A percentile compares a stretch with the other conserved stretches of the same genome.
phyloP scores from a whole-genome alignment of 2,113 vertebrate species.

The Otolemur garnettii region DNA sequence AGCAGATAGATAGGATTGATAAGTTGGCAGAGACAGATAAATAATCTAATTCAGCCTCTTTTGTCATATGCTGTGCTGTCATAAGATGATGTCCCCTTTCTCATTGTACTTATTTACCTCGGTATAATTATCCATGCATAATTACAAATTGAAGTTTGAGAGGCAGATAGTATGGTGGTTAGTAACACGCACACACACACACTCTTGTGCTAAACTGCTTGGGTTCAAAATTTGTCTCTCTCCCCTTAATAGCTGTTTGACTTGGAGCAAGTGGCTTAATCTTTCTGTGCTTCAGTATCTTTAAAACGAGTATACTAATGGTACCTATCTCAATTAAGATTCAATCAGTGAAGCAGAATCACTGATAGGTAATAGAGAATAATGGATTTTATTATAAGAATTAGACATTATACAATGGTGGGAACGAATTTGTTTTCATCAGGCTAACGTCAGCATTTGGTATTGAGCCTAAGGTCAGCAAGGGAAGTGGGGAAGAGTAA shows the following conservation, averaged over 20 bases:
- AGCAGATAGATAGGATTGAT: background rate
- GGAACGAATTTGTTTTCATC: conserved; percentile 17
- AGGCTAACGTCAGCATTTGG: conserved; percentile 35
- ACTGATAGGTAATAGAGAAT: background rate
- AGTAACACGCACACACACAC: background rate
- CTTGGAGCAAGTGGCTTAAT: conserved; percentile 11
- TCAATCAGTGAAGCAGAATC: conserved; percentile 34
- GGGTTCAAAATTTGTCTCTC: background rate
- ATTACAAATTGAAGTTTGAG: conserved; percentile 1
- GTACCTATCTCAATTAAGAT: conserved; percentile 1
- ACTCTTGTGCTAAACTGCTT: background rate
- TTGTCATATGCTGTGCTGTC: conserved; percentile 9
- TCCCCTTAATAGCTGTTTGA: conserved; percentile 11
- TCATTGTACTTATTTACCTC: background rate
- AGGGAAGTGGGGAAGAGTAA: background rate
- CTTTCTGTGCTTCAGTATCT: background rate
- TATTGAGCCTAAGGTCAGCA: background rate
- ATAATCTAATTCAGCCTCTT: background rate
- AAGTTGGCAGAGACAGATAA: background rate
- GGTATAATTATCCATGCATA: background rate
- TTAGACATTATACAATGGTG: background rate
- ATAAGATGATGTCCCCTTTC: conserved; percentile 24
- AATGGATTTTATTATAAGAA: conserved; percentile 22
- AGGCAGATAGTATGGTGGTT: background rate
- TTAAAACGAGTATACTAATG: background rate